Evolutionary conservation across 2,797 vertebrate species (phyloP).

Genomic region (Otolemur crassicaudatus): DNA sequence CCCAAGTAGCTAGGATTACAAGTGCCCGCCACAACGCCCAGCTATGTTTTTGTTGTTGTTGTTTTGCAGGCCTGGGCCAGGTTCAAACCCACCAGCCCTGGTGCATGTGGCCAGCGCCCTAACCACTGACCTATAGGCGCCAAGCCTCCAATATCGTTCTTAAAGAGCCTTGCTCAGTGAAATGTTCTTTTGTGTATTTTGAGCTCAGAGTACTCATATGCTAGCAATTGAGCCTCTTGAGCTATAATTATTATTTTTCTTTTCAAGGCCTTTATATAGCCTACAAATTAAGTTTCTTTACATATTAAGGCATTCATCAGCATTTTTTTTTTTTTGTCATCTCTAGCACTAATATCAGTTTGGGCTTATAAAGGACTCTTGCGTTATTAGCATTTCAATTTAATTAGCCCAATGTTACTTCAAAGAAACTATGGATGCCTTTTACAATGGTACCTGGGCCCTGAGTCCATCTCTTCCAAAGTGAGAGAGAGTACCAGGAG

Average conservation of each 20-base stretch:
- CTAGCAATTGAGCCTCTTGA: background rate
- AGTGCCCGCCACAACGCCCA: too few species aligned
- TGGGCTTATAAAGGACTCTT: background rate
- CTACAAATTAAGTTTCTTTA: background rate
- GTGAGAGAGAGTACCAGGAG: background rate
- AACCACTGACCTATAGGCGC: too few species aligned
- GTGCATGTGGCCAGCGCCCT: too few species aligned
- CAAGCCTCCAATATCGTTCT: background rate
- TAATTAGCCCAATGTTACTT: background rate
- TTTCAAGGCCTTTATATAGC: background rate
- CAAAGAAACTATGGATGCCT: background rate
- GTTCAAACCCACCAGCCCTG: too few species aligned
- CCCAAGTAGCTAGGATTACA: too few species aligned
- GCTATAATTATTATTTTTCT: background rate
- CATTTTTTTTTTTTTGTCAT: background rate
- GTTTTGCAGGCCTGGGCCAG: too few species aligned
- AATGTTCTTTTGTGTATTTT: background rate
- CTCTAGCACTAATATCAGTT: background rate
- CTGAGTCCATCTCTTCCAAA: background rate
- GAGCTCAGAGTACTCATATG: rapidly evolving
- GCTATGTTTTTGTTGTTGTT: too few species aligned
- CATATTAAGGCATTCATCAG: background rate
- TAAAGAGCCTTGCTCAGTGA: background rate
- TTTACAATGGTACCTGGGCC: background rate
- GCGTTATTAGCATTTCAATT: background rate